Percentiles rank a stretch among this genome's conserved stretches.
These are phyloP conservation scores for Paramormyrops hopkinsi DNA, from an alignment of 2,797 vertebrate species.

Conservation along the genomic window DNA sequence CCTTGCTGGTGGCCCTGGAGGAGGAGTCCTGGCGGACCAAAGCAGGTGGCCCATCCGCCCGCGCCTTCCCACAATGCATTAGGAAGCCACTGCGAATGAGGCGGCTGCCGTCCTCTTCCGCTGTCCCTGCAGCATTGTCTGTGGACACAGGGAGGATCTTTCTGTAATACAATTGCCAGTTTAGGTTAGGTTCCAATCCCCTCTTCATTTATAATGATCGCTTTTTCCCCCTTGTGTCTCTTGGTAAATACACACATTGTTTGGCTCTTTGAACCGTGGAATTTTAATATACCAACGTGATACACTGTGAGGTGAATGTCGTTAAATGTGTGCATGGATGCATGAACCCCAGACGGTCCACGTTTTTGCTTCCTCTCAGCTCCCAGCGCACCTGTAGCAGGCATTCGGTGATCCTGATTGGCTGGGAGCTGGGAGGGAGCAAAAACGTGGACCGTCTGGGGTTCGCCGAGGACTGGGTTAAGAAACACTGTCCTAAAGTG, in stretches of 20 bases:
- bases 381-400: too few species aligned
- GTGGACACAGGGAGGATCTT: neutral
- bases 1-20: conserved; percentile 86
- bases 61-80: neutral
- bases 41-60: conserved; percentile 69
- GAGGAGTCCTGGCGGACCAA: conserved; percentile 99
- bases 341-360: neutral
- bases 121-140: neutral
- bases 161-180: neutral
- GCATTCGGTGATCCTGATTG: too few species aligned
- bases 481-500: neutral
- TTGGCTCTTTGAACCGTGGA: neutral
- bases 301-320: neutral
- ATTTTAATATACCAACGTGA: neutral
- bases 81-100: neutral
- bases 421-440: too few species aligned
- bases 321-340: neutral
- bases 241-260: neutral
- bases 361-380: too few species aligned
- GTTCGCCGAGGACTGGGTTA: too few species aligned
- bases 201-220: neutral
- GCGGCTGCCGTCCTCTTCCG: neutral
- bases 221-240: neutral
- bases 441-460: too few species aligned
- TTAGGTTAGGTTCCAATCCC: neutral